A percentile compares a stretch with the other conserved stretches of the same genome.
These are phyloP conservation scores for Sthenelais limicola DNA, from an alignment of 2,888 invertebrate species.

Conservation along the genomic window DNA sequence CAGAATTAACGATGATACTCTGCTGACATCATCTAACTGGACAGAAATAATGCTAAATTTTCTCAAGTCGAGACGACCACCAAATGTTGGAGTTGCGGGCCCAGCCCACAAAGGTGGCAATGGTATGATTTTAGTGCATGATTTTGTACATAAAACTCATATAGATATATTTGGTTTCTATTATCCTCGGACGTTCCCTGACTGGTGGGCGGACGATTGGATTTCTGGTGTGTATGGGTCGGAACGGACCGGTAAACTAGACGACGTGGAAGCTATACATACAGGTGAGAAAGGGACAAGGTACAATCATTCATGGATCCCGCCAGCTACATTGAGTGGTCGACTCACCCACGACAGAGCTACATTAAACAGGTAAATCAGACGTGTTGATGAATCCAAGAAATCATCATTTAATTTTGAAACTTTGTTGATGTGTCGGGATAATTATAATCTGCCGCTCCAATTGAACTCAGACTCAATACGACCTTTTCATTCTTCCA, in stretches of 20 bases:
- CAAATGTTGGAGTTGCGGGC: conserved; percentile 52
- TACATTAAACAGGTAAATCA: background rate
- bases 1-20: conserved; percentile 45
- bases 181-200: conserved; percentile 50
- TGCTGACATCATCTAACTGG: conserved; percentile 4
- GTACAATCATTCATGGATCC: conserved; percentile 29
- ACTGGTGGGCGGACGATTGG: conserved; percentile 54
- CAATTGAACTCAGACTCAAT: too few relatives aligned
- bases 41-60: conserved; percentile 17
- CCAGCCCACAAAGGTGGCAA: conserved; percentile 51
- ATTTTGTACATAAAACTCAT: conserved; percentile 51
- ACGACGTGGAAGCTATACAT: conserved; percentile 25
- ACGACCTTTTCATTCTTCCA: too few relatives aligned
- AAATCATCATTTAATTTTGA: too few relatives aligned
- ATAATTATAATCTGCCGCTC: too few relatives aligned
- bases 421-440: too few relatives aligned
- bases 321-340: background rate
- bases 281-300: conserved; percentile 39
- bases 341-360: conserved; percentile 11
- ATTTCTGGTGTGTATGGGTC: conserved; percentile 51
- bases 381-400: too few relatives aligned
- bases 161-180: conserved; percentile 52
- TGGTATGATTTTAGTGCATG: conserved; percentile 49
- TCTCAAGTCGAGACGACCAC: conserved; percentile 44
- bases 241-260: conserved; percentile 44